Evolutionary conservation across 1,140 invertebrate species (phyloP).

Genomic region (Cyphomyrmex costatus): DNA sequence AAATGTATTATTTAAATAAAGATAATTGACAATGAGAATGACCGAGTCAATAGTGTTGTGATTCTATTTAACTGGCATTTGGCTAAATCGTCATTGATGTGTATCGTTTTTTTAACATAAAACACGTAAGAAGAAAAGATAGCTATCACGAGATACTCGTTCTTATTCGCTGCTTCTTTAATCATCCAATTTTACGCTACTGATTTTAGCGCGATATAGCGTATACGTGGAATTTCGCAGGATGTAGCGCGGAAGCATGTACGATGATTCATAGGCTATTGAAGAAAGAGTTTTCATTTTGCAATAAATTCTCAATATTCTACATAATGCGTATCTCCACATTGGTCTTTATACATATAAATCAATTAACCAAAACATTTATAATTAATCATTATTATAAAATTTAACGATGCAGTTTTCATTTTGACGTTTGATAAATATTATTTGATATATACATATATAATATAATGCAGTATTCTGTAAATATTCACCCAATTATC

Average conservation of each 20-base stretch:
- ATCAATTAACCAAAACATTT: not conserved
- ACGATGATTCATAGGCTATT: slow-evolving; percentile 23
- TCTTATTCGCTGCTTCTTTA: slow-evolving; percentile 54
- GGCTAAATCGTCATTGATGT: slow-evolving; percentile 20
- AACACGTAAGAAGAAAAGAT: slow-evolving; percentile 28
- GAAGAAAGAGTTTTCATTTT: slow-evolving; percentile 18
- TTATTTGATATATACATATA: not conserved
- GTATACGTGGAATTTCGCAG: slow-evolving; percentile 44
- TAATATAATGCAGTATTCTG: not conserved
- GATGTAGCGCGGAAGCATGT: slow-evolving; percentile 48
- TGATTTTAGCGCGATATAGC: slow-evolving; percentile 53
- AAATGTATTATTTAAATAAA: not conserved
- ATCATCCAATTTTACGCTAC: slow-evolving; percentile 73
- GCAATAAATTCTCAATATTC: slow-evolving; percentile 9
- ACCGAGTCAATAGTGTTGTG: not conserved
- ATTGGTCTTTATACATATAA: not conserved
- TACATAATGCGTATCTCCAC: not conserved
- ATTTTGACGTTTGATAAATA: not conserved
- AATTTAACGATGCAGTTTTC: not conserved
- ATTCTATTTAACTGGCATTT: not conserved
- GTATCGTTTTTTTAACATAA: not conserved
- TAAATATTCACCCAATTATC: not conserved
- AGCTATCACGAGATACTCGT: slow-evolving; percentile 27
- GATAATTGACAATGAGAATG: not conserved
- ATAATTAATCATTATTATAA: not conserved